These are phyloP conservation scores for Heptascelio sp. DNA, from an alignment of 2,888 invertebrate genomes.

Conservation along the genomic window DNA sequence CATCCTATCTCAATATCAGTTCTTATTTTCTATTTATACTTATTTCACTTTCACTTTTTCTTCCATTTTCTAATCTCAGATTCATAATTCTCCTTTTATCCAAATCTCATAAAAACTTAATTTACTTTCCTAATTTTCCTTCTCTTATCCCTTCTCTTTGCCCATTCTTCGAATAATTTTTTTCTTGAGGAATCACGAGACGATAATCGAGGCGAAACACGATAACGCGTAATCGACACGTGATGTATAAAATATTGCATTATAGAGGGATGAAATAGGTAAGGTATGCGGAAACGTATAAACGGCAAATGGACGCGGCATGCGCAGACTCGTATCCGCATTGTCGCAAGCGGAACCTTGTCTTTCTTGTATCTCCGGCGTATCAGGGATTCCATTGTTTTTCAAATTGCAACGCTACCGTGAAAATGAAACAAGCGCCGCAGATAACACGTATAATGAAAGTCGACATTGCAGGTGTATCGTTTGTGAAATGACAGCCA, in stretches of 20 bases:
- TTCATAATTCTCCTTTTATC: too few relatives aligned
- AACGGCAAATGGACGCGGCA: not conserved
- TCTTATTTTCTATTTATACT: too few relatives aligned
- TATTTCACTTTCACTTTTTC: too few relatives aligned
- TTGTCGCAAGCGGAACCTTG: slow-evolving; percentile 55
- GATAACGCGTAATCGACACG: slow-evolving; percentile 63
- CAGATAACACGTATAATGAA: slow-evolving; percentile 69
- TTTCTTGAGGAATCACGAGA: slow-evolving; percentile 20
- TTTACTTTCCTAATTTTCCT: too few relatives aligned
- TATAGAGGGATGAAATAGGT: slow-evolving; percentile 22
- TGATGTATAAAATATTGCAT: slow-evolving; percentile 53
- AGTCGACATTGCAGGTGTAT: slow-evolving; percentile 62
- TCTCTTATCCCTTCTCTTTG: too few relatives aligned
- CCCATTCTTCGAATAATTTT: slow-evolving; percentile 20
- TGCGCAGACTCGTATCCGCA: slow-evolving; percentile 63
- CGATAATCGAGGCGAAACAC: slow-evolving; percentile 32
- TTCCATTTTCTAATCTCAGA: too few relatives aligned
- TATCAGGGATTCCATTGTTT: slow-evolving; percentile 73
- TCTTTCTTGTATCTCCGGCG: slow-evolving; percentile 54
- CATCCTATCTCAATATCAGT: too few relatives aligned
- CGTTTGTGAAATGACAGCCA: slow-evolving; percentile 64
- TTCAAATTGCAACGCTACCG: slow-evolving; percentile 71
- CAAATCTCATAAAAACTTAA: too few relatives aligned
- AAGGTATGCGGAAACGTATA: slow-evolving; percentile 25
- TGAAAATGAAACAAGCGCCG: slow-evolving; percentile 67